Evolutionary conservation across 2,797 vertebrate genomes (phyloP).

Genomic region (Danionella dracula): DNA sequence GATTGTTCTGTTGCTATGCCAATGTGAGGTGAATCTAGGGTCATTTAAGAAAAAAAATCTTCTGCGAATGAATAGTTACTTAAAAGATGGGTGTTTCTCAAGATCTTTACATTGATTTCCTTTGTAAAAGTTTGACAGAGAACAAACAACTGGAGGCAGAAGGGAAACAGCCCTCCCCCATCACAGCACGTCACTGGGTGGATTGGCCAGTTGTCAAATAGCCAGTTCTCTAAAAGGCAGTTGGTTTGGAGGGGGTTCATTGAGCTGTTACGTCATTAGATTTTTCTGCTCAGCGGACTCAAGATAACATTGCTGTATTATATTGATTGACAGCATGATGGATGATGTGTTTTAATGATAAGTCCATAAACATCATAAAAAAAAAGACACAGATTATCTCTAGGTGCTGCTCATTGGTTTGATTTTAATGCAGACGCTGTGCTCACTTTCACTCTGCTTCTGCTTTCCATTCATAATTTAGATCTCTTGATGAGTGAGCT

Average conservation of each 20-base stretch:
- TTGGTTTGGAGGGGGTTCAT: conserved; percentile 30
- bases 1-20: conserved; percentile 37
- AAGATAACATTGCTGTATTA: conserved; percentile 20
- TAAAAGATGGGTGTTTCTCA: neutral
- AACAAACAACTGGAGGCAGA: conserved; percentile 13
- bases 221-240: conserved; percentile 6
- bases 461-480: conserved; percentile 12
- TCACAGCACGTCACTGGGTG: neutral
- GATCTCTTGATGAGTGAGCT: conserved; percentile 1
- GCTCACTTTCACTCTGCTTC: conserved; percentile 3
- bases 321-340: conserved; percentile 27
- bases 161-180: neutral
- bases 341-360: conserved; percentile 6
- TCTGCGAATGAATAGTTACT: neutral
- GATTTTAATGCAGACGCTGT: conserved; percentile 1
- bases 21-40: conserved; percentile 35
- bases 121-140: conserved; percentile 19
- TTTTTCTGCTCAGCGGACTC: conserved; percentile 35
- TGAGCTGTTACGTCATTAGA: conserved; percentile 39
- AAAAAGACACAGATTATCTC: neutral
- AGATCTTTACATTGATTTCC: conserved; percentile 26
- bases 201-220: neutral
- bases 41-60: neutral
- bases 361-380: conserved; percentile 7
- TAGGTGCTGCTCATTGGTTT: neutral